Evolutionary conservation across 53 echinoderm and acorn worm species (phyloP).

Genomic region (Crossaster papposus): DNA sequence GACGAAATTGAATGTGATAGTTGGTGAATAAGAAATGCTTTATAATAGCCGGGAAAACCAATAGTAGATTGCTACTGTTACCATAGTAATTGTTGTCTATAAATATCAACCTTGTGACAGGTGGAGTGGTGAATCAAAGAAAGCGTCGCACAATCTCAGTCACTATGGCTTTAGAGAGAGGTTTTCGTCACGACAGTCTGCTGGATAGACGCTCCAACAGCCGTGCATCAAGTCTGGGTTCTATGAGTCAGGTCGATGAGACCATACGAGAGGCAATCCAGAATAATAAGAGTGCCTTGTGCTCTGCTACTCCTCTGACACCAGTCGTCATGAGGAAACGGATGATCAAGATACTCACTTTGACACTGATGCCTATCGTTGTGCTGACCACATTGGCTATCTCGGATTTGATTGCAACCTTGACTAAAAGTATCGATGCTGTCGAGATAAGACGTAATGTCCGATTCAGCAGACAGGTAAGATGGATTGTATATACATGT

Average conservation of each 20-base stretch:
- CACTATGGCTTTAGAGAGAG: conserved; percentile 23
- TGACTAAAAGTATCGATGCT: conserved; percentile 79
- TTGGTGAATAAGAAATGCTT: too few relatives aligned
- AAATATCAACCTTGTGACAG: neutral
- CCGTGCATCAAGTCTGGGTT: conserved; percentile 67
- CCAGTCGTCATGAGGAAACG: conserved; percentile 77
- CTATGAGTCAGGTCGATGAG: conserved; percentile 75
- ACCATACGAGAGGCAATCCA: conserved; percentile 71
- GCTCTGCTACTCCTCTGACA: conserved; percentile 71
- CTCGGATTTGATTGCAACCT: conserved; percentile 79
- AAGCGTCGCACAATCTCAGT: neutral
- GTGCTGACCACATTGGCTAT: conserved; percentile 82
- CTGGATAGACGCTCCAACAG: conserved; percentile 32
- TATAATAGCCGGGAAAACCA: too few relatives aligned
- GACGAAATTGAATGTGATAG: too few relatives aligned
- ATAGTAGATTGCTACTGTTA: neutral
- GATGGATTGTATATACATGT: too few relatives aligned
- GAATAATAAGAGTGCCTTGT: conserved; percentile 67
- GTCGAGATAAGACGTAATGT: conserved; percentile 80
- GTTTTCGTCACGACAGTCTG: neutral
- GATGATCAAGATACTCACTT: conserved; percentile 83
- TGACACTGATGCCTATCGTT: conserved; percentile 83
- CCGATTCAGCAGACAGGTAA: conserved; percentile 72
- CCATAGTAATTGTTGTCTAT: neutral
- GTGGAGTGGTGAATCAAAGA: neutral